phyloP scores from a whole-genome alignment of 35 echinoderm and acorn worm genomes.

The Diadema setosum region DNA sequence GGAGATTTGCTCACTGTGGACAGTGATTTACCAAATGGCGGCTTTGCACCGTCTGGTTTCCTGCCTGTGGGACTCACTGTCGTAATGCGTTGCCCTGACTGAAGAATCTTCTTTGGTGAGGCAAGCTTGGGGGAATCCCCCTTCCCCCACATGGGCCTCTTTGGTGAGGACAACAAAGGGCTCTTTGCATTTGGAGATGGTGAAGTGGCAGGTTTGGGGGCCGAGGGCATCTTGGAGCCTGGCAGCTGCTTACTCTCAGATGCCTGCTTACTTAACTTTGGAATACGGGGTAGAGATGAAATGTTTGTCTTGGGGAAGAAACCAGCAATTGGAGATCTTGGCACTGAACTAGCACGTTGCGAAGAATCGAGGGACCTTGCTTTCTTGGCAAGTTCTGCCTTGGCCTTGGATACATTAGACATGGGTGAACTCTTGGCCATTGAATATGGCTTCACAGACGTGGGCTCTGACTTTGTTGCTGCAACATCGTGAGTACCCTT shows the following conservation, averaged over 20 bases:
- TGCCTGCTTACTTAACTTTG: constrained; percentile 40
- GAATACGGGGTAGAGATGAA: constrained; percentile 26
- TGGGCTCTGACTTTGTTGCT: not conserved
- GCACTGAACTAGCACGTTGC: constrained; percentile 12
- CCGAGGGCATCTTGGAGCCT: not conserved
- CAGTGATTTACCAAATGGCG: not conserved
- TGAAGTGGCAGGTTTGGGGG: not conserved
- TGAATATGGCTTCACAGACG: not conserved
- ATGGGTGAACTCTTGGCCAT: not conserved
- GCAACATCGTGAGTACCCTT: not conserved
- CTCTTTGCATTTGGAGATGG: not conserved
- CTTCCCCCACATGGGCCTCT: not conserved
- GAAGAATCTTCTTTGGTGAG: not conserved
- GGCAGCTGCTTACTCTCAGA: not conserved
- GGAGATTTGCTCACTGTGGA: not conserved
- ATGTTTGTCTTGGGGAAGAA: constrained; percentile 8
- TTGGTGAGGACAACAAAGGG: not conserved
- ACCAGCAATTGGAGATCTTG: not conserved
- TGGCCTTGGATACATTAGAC: not conserved
- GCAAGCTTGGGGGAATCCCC: not conserved
- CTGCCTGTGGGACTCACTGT: not conserved
- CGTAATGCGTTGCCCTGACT: not conserved
- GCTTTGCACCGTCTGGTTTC: not conserved
- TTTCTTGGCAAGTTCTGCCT: not conserved
- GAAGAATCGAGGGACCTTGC: not conserved